These are phyloP conservation scores for Aphelenchoides avenae DNA, from an alignment of 1,140 invertebrate species.

Conservation along the genomic window DNA sequence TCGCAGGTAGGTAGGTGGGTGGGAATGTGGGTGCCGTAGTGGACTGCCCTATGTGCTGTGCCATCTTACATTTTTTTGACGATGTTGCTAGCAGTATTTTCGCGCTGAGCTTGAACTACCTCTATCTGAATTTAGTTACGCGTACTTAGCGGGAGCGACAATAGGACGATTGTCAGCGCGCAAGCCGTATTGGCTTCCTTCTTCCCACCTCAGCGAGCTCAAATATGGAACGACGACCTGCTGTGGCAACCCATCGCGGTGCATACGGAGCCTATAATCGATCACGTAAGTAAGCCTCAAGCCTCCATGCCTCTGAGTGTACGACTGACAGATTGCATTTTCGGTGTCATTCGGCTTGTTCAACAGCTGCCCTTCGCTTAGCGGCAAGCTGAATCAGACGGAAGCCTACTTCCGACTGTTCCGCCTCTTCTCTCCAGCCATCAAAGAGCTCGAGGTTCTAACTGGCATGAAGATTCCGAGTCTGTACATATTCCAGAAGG, in stretches of 20 bases:
- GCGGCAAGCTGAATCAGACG: not conserved
- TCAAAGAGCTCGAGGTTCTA: constrained; percentile 13
- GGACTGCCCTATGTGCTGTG: not conserved
- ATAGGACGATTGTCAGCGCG: constrained; percentile 28
- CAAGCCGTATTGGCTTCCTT: constrained; percentile 22
- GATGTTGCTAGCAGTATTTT: not conserved
- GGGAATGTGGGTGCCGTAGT: constrained; percentile 3
- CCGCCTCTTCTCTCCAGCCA: not conserved
- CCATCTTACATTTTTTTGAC: not conserved
- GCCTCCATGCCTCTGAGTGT: not conserved
- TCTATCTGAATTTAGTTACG: constrained; percentile 9
- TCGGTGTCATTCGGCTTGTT: constrained; percentile 22
- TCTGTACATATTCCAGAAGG: constrained; percentile 22
- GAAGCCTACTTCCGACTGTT: constrained; percentile 7
- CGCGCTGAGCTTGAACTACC: too few species aligned
- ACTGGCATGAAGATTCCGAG: constrained; percentile 25
- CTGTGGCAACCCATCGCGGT: constrained; percentile 26
- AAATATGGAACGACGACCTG: constrained; percentile 25
- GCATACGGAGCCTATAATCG: constrained; percentile 7
- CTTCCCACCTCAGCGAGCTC: constrained; percentile 19
- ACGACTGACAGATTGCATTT: not conserved
- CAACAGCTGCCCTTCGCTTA: constrained; percentile 15
- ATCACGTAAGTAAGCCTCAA: constrained; percentile 16
- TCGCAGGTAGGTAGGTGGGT: constrained; percentile 2
- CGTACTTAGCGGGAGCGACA: constrained; percentile 21